Evolutionary conservation across 2,888 invertebrate species (phyloP).

Genomic region (Tetranychus piercei): DNA sequence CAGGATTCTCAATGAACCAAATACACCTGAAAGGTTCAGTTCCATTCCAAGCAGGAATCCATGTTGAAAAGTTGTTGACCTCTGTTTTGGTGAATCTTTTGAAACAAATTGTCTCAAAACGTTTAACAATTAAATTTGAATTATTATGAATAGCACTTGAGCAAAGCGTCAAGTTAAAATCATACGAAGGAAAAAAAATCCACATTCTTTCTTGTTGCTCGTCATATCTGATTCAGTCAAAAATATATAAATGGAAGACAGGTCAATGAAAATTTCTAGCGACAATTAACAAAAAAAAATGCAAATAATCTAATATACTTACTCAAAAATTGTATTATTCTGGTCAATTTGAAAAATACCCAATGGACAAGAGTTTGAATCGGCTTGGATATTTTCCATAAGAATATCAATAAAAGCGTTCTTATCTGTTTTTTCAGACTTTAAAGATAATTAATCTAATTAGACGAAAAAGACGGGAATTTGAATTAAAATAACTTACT

Average conservation of each 20-base stretch:
- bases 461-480: background rate
- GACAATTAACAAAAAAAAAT: background rate
- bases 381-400: background rate
- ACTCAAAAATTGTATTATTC: background rate
- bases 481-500: background rate
- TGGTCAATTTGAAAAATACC: background rate
- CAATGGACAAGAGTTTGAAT: background rate
- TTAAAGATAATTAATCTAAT: background rate
- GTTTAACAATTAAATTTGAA: background rate
- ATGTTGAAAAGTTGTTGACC: background rate
- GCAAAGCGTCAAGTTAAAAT: background rate
- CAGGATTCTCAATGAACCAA: background rate
- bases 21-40: background rate
- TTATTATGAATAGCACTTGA: background rate
- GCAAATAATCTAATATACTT: background rate
- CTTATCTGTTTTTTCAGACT: background rate
- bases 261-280: too few species aligned
- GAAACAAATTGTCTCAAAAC: background rate
- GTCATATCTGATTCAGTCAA: background rate
- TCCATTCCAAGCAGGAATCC: background rate
- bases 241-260: background rate
- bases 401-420: background rate
- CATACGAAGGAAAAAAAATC: background rate
- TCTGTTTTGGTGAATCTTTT: background rate
- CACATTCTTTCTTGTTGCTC: background rate